Percentiles rank a stretch among this genome's conserved stretches.
Evolutionary conservation across 2,797 vertebrate genomes (phyloP).

Genomic region (Siniperca undulata): DNA sequence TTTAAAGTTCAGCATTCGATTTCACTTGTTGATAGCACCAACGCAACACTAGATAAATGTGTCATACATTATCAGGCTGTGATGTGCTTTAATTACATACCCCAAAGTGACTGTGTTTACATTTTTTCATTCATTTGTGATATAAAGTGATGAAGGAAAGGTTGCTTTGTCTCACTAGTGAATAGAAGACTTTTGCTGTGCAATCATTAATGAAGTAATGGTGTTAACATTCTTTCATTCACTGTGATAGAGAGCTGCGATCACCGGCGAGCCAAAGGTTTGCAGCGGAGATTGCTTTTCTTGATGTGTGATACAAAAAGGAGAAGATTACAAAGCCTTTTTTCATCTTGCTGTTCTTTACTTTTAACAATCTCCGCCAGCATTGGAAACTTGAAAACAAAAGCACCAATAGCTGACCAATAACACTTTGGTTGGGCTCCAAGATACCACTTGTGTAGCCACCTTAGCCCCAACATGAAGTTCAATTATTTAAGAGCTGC

Average conservation of each 20-base stretch:
- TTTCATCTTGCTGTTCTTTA: not conserved
- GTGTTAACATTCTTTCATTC: constrained; percentile 17
- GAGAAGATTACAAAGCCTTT: not conserved
- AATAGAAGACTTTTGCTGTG: not conserved
- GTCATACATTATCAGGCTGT: not conserved
- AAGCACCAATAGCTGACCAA: not conserved
- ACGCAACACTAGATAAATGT: constrained; percentile 6
- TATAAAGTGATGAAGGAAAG: not conserved
- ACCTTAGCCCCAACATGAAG: not conserved
- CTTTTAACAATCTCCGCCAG: not conserved
- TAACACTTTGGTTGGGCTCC: not conserved
- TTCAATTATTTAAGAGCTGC: not conserved
- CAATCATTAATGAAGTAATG: constrained; percentile 16
- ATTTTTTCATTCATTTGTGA: not conserved
- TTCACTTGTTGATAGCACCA: not conserved
- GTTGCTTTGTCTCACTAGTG: not conserved
- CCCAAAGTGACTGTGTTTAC: not conserved
- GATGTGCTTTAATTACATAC: constrained; percentile 1
- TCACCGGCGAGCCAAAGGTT: not conserved
- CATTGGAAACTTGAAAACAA: not conserved
- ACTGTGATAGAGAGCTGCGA: constrained; percentile 4
- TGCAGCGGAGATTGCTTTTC: constrained; percentile 1
- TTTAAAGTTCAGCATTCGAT: not conserved
- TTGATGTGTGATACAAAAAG: not conserved
- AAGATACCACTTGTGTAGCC: not conserved